Evolutionary conservation across 2,888 invertebrate species (phyloP).

Genomic region (Ecliptopera silaceata): DNA sequence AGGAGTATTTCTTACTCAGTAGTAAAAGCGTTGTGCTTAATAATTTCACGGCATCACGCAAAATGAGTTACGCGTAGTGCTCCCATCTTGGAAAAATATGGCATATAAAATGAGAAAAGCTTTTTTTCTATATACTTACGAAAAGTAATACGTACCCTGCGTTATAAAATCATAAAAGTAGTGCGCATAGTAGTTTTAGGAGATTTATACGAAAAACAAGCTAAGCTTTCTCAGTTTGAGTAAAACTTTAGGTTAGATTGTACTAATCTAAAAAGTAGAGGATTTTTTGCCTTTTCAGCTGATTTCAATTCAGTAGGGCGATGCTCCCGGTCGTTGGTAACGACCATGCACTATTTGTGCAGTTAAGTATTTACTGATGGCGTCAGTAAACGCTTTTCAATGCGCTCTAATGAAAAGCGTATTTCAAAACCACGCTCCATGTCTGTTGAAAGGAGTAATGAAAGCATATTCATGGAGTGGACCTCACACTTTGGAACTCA

Average conservation of each 20-base stretch:
- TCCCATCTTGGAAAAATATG: no score
- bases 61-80: not conserved
- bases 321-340: conserved; percentile 12
- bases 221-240: no score
- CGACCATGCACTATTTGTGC: conserved; percentile 9
- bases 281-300: no score
- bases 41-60: not conserved
- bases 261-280: no score
- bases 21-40: not conserved
- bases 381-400: conserved; percentile 15
- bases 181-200: no score
- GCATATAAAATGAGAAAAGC: no score
- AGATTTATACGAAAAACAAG: no score
- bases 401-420: conserved; percentile 20
- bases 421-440: conserved; percentile 14
- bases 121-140: no score
- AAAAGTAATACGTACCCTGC: no score
- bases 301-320: conserved; percentile 7
- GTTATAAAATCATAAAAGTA: no score
- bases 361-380: conserved; percentile 10
- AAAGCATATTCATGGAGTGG: not conserved
- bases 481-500: no score
- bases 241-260: no score
- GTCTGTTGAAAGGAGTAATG: conserved; percentile 10
- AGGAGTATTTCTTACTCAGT: conserved; percentile 36